These are phyloP conservation scores for Ibidorhyncha struthersii DNA, from an alignment of 2,113 vertebrate species.

Conservation along the genomic window DNA sequence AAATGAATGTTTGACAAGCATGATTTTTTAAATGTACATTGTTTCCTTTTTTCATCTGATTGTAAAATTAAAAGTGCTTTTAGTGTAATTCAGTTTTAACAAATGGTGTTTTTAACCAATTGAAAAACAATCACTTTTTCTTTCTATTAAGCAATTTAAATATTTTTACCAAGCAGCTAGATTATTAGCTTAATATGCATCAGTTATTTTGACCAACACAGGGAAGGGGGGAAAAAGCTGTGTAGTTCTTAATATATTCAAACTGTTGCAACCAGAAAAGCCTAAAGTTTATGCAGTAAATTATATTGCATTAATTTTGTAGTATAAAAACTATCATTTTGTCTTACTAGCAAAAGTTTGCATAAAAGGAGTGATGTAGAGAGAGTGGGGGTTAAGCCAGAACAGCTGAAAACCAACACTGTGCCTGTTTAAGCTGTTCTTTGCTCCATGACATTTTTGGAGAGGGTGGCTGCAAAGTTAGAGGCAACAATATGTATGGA, in stretches of 20 bases:
- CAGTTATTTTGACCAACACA: constrained; percentile 8
- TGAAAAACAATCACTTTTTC: constrained; percentile 37
- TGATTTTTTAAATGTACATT: background rate
- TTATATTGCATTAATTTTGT: background rate
- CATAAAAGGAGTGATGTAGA: background rate
- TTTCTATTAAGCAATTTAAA: constrained; percentile 58
- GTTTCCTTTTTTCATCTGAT: background rate
- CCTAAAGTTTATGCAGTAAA: background rate
- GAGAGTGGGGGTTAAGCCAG: background rate
- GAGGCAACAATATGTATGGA: background rate
- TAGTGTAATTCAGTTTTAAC: constrained; percentile 3
- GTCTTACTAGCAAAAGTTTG: background rate
- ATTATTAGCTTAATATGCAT: constrained; percentile 28
- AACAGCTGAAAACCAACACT: background rate
- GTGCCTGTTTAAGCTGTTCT: background rate
- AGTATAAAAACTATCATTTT: background rate
- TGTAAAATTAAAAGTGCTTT: constrained; percentile 28
- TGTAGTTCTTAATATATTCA: background rate
- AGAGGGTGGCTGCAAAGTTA: background rate
- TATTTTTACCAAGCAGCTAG: constrained; percentile 49
- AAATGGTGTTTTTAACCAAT: constrained; percentile 30
- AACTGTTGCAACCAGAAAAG: background rate
- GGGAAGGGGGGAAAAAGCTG: background rate
- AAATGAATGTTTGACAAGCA: constrained; percentile 37
- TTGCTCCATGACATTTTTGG: background rate